A percentile compares a stretch with the other conserved stretches of the same genome.
These are phyloP conservation scores for Cacatua alba DNA, from an alignment of 2,113 vertebrate species.

Conservation along the genomic window DNA sequence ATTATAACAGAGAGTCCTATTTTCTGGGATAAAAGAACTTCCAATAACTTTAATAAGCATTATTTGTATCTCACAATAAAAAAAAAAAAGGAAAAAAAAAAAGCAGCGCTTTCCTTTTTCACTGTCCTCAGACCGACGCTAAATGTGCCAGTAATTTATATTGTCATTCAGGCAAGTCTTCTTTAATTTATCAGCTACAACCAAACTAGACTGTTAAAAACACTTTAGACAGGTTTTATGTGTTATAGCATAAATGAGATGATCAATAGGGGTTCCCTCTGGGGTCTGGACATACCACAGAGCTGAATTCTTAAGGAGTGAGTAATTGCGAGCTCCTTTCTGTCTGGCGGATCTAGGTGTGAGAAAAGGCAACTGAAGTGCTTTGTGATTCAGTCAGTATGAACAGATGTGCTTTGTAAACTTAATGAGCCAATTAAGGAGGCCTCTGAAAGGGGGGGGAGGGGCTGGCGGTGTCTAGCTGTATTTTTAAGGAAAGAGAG, in stretches of 20 bases:
- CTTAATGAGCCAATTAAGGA: not conserved
- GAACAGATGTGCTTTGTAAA: not conserved
- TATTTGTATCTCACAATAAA: not conserved
- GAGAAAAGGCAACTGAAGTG: not conserved
- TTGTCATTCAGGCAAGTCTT: not conserved
- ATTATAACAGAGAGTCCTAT: not conserved
- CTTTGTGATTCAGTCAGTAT: not conserved
- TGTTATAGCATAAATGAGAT: not conserved
- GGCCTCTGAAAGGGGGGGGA: not conserved
- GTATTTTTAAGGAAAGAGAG: not conserved
- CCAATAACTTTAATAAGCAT: not conserved
- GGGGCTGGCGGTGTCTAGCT: accelerated
- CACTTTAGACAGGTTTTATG: not conserved
- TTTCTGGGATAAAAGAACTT: not conserved
- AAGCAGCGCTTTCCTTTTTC: not conserved
- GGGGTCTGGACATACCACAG: not conserved
- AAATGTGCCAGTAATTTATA: not conserved
- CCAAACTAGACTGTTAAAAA: not conserved
- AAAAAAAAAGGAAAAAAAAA: not conserved
- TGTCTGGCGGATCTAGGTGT: not conserved
- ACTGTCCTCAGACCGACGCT: not conserved
- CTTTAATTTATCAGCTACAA: not conserved
- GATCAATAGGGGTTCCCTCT: not conserved
- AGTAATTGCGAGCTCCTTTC: not conserved
- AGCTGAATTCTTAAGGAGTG: not conserved